Evolutionary conservation across 2,888 invertebrate species (phyloP).

Genomic region (Heliconius erato): DNA sequence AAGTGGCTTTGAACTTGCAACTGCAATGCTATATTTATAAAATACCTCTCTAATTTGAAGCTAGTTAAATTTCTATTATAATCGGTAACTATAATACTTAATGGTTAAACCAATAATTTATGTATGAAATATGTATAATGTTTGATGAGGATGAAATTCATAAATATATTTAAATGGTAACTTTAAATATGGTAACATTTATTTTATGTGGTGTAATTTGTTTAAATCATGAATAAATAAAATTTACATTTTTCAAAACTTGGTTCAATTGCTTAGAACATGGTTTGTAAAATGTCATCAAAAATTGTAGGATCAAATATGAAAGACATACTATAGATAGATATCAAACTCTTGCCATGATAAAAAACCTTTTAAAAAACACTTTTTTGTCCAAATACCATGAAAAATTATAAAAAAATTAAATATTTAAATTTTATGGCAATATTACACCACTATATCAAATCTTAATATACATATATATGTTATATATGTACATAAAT

Average conservation of each 20-base stretch:
- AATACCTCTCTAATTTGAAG: slow-evolving; percentile 3
- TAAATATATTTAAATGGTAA: slow-evolving; percentile 8
- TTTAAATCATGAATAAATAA: neutral
- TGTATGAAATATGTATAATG: slow-evolving; percentile 20
- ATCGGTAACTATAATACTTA: slow-evolving; percentile 32
- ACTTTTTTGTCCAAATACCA: neutral
- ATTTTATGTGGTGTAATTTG: neutral
- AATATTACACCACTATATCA: slow-evolving; percentile 26
- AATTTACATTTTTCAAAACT: neutral
- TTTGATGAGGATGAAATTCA: slow-evolving; percentile 17
- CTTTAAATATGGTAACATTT: slow-evolving; percentile 9
- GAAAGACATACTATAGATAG: neutral
- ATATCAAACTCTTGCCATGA: neutral
- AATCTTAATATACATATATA: neutral
- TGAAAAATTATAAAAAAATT: neutral
- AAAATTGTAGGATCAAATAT: no score
- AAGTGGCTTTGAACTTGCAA: neutral
- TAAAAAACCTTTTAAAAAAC: neutral
- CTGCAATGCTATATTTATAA: neutral
- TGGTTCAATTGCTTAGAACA: neutral
- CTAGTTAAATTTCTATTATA: neutral
- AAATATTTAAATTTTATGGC: slow-evolving; percentile 30
- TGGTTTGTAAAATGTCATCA: neutral
- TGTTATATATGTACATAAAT: neutral
- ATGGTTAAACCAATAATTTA: slow-evolving; percentile 31